These are phyloP conservation scores for Leptinotarsa haldemani DNA, from an alignment of 2,888 invertebrate genomes.

Conservation along the genomic window DNA sequence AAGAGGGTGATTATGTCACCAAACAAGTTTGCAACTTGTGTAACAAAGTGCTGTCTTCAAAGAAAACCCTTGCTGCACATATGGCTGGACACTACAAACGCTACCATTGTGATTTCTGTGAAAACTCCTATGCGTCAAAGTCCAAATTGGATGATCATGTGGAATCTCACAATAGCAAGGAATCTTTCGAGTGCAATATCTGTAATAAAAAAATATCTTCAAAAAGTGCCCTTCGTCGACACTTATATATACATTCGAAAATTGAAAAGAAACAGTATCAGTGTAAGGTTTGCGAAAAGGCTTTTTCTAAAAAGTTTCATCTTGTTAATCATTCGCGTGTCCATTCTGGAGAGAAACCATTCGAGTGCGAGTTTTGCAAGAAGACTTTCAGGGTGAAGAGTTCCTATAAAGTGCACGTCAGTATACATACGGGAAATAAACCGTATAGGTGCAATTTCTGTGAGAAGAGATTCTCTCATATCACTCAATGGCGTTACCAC, in stretches of 20 bases:
- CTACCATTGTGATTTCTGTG: conserved; percentile 39
- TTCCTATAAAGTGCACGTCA: conserved; percentile 78
- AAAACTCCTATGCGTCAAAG: conserved; percentile 49
- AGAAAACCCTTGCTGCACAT: conserved; percentile 20
- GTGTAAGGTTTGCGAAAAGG: conserved; percentile 46
- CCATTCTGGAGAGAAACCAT: conserved; percentile 80
- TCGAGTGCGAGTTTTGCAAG: conserved; percentile 79
- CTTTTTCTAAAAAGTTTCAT: conserved; percentile 48
- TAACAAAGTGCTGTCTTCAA: conserved; percentile 8
- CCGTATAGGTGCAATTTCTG: conserved; percentile 60
- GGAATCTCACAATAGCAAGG: conserved; percentile 74
- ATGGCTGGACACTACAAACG: conserved; percentile 15
- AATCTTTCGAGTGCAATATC: conserved; percentile 78
- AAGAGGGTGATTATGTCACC: not conserved
- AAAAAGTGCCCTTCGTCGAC: conserved; percentile 75
- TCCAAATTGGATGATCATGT: conserved; percentile 47
- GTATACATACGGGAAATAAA: conserved; percentile 64
- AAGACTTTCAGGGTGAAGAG: conserved; percentile 85
- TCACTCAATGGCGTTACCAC: conserved; percentile 55
- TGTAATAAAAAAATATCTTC: conserved; percentile 85
- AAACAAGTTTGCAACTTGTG: not conserved
- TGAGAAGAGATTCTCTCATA: conserved; percentile 57
- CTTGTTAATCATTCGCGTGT: conserved; percentile 48
- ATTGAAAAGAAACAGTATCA: conserved; percentile 38
- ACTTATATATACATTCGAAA: conserved; percentile 44